phyloP scores from a whole-genome alignment of 2,113 vertebrate species.

The Zootoca vivipara region DNA sequence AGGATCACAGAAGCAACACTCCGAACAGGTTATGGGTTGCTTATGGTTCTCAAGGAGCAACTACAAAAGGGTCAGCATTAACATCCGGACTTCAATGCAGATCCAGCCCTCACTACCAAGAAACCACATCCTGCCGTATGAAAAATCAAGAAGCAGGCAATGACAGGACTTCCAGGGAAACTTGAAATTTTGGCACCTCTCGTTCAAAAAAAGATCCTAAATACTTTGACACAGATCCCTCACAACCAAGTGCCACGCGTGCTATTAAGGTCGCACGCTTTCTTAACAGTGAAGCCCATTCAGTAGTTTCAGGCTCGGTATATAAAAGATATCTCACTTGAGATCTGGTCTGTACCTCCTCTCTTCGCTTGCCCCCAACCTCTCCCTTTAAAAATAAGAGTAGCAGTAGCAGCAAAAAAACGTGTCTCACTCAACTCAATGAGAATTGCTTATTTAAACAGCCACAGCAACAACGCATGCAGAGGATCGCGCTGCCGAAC shows the following conservation, averaged over 20 bases:
- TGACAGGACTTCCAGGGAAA: background rate
- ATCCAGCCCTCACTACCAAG: background rate
- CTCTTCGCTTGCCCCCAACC: background rate
- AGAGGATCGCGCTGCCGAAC: background rate
- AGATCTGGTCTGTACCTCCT: background rate
- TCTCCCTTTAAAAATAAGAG: background rate
- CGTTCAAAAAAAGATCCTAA: background rate
- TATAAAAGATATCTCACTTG: too few relatives aligned
- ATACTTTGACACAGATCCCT: background rate
- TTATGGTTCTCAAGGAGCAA: background rate
- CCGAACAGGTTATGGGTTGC: background rate
- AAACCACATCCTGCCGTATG: background rate
- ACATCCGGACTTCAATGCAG: background rate
- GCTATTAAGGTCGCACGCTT: background rate
- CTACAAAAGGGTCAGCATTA: background rate
- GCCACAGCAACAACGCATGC: background rate
- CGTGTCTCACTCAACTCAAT: background rate
- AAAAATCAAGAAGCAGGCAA: background rate
- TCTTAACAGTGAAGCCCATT: background rate
- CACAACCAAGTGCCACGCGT: background rate
- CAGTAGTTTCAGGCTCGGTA: background rate
- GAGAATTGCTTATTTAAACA: background rate
- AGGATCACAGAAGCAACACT: background rate
- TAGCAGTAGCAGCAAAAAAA: too few relatives aligned
- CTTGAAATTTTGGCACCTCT: too few relatives aligned